Evolutionary conservation across 2,113 vertebrate species (phyloP), one percentile per base, ranked within the genome.

Genomic region (Sitta europaea): DNA sequence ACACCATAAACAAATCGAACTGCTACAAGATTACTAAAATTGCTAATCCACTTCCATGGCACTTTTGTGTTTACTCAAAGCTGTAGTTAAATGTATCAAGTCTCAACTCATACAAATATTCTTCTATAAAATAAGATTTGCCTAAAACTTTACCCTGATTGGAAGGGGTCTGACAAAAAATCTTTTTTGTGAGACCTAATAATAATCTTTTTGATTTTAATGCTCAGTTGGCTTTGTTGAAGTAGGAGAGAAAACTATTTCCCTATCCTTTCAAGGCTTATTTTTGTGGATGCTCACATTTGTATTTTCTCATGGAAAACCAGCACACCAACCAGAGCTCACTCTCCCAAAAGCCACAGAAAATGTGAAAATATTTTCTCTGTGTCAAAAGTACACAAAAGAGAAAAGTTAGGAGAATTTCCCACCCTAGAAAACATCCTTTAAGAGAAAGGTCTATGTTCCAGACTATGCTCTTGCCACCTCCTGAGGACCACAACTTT

Each of bases 401-500:
- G 4, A 45, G 10, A 31, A 65, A 83, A 58, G 11, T 38, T 38
- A 54, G 9, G 40, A 92, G 78, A 75, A 94, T 50, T 22, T 9
- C 17, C 40, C 31, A 33, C 23, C 22, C 7, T 55, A 35, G 25
- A 61, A 84, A 70, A 57, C 10, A 68, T 5, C 4, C 12, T 14
- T 5, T 10, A 50, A 65, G 15, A 59, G 11, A 43, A 78, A 45
- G 8, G 27, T 29, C 55, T 53, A 0, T 11, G 2, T 68, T 86
- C 36, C 73, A 67, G 19, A 25, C 28, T 16, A 5, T 16, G 35
- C 12, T 53, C n/a, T 17, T 58, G 13, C 11, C 57, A 71, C 12
- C 33, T 61, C 36, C 42, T 54, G 17, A 0, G 1, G 28, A 42
- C 12, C 33, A 22, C 0, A 2, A 33, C 27, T 47, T 66, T n/a